Evolutionary conservation across 2,797 vertebrate species (phyloP).

Genomic region (Mycteria americana): DNA sequence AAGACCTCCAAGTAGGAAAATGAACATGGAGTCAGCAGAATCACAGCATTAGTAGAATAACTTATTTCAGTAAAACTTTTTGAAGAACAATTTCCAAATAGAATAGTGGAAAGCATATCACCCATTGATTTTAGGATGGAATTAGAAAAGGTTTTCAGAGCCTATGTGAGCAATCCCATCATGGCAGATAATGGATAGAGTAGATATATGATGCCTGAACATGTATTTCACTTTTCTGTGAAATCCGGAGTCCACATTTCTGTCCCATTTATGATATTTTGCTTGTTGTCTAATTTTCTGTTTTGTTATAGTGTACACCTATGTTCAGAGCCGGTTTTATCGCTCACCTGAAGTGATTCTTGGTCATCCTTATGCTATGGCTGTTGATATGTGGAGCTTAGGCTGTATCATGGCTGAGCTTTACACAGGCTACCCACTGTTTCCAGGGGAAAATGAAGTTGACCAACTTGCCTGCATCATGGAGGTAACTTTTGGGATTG

Average conservation of each 20-base stretch:
- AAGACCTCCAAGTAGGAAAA: background rate
- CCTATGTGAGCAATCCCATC: background rate
- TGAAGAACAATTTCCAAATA: background rate
- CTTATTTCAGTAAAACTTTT: background rate
- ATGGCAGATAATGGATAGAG: background rate
- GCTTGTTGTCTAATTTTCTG: background rate
- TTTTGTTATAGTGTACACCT: conserved; percentile 83
- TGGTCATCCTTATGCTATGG: conserved; percentile 90
- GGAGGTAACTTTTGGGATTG: conserved; percentile 80
- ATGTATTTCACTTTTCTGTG: background rate
- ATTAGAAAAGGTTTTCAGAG: background rate
- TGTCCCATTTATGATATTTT: background rate
- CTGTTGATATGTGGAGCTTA: conserved; percentile 97
- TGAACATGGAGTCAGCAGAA: background rate
- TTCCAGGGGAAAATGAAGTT: conserved; percentile 90
- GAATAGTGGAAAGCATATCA: background rate
- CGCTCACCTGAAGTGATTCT: conserved; percentile 94
- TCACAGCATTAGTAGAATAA: background rate
- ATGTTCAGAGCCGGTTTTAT: conserved; percentile 95
- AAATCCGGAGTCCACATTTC: background rate
- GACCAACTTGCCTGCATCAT: conserved; percentile 95
- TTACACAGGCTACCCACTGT: conserved; percentile 88
- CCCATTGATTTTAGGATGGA: background rate
- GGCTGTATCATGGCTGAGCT: conserved; percentile 93
- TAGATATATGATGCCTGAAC: background rate